Base-by-base conservation (phyloP, 35 echinoderm and acorn worm genomes). In the Apostichopus japonicus region DNA sequence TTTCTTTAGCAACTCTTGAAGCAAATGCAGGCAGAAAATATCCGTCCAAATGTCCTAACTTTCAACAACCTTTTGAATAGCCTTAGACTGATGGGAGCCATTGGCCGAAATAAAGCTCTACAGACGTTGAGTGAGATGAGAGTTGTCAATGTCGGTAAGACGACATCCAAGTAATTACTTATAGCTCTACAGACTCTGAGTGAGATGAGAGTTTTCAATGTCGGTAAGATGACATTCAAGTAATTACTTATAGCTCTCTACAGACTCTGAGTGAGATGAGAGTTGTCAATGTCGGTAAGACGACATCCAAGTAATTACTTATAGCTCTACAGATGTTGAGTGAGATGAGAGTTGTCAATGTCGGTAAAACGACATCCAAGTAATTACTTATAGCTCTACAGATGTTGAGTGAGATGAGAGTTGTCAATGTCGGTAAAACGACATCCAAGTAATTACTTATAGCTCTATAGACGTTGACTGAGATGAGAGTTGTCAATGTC, bases 301-400 rank as follows among this genome's bases (percentile, higher is more conserved):
- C n/a, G n/a, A n/a, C n/a, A n/a, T n/a, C n/a, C n/a, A n/a, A n/a
- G n/a, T n/a, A n/a, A n/a, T n/a, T n/a, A n/a, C n/a, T n/a, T n/a
- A 83, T 23, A n/a, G 56, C 56, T 57, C 56, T 57, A 57, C 56
- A 87, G 13, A 87, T 82, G 0, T 19, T 98, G 14, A 83, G 88
- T 82, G 97, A 98, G 72, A 98, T 98, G 97, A 96, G 94, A 87
- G 97, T 94, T 16, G 62, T 95, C 0, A 95, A 95, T 76, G 79
- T 98, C 16, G 95, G 96, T 98, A 90, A n/a, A n/a, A n/a, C n/a
- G n/a, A n/a, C n/a, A n/a, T n/a, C n/a, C n/a, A n/a, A n/a, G n/a
- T n/a, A n/a, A n/a, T n/a, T n/a, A n/a, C n/a, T n/a, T n/a, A 83
- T 23, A 44, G 93, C 93, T 11, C 78, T 96, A 10, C 79, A 87